Evolutionary conservation across 1,140 invertebrate species (phyloP), one percentile per base, ranked within the genome.

Genomic region (Achatina immaculata): DNA sequence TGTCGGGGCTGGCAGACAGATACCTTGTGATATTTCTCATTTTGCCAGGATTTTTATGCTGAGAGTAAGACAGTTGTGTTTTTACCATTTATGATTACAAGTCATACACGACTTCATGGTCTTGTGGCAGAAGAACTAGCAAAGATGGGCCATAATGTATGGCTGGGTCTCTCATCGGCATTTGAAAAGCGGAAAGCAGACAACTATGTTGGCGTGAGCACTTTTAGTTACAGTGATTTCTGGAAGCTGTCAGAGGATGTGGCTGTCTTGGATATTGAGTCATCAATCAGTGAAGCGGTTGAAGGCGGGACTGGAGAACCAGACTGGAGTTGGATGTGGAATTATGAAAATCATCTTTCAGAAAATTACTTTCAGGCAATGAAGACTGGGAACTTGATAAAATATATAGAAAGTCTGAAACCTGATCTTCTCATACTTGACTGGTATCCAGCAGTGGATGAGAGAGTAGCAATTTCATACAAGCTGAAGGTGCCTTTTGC

Each of bases 101-200:
- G 81, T 81, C 19, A 86, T 36, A 85, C 86, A 89, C 55, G 88
- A 89, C 0, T 84, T 68, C 7, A 89, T 77, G 38, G 81, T 85
- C 62, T 84, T 82, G 58, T 86, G 11, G 51, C 7, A 24, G 51
- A 55, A 55, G 51, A 55, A 24, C 24, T 55, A 21, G 51, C 51
- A 55, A 55, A 55, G n/a, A 14, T 55, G 24, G n/a, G n/a, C 21
- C 51, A 55, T n/a, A 55, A 55, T 4, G 51, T 55, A 14, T 55
- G 51, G 51, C 3, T 55, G 51, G 51, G 14, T 11, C 2, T 55
- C 4, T n/a, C 51, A 2, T 55, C 51, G 3, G 21, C 51, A 21
- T 78, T 34, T 87, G 75, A 55, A 87, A 87, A 0, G 55, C 48
- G 28, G 69, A 81, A 31, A 88, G 84, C n/a, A 72, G 77, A 14